Evolutionary conservation across 2,113 vertebrate genomes (phyloP).

Genomic region (Bettongia penicillata): DNA sequence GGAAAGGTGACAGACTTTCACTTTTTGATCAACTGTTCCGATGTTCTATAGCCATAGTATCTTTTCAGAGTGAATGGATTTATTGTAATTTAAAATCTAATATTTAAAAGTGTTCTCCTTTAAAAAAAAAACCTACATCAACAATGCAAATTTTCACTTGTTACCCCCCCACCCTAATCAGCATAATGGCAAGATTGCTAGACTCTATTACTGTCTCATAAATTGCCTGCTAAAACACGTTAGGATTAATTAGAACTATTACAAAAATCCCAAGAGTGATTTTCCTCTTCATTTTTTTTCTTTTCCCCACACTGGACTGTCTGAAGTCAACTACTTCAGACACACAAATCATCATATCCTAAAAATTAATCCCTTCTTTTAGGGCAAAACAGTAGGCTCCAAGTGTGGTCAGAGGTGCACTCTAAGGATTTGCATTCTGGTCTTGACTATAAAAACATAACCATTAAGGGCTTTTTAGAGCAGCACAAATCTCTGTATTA

Average conservation of each 20-base stretch:
- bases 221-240: conserved; percentile 48
- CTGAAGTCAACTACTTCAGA: conserved; percentile 48
- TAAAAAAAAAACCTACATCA: conserved; percentile 34
- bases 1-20: background rate
- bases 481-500: background rate
- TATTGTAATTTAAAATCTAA: conserved; percentile 14
- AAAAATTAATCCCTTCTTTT: conserved; percentile 12
- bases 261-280: conserved; percentile 42
- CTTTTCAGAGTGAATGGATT: background rate
- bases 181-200: background rate
- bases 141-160: conserved; percentile 43
- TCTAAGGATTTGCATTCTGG: conserved; percentile 36
- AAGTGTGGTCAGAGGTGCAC: background rate
- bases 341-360: conserved; percentile 45
- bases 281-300: background rate
- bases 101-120: conserved; percentile 28
- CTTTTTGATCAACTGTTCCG: background rate
- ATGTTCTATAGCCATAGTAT: background rate
- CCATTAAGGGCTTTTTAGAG: background rate
- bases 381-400: conserved; percentile 12
- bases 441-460: conserved; percentile 37
- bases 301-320: background rate
- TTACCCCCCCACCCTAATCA: conserved; percentile 20
- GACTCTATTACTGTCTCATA: conserved; percentile 41
- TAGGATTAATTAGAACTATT: conserved; percentile 71